phyloP scores from a whole-genome alignment of 2,113 vertebrate genomes.

The Nothoprocta perdicaria region DNA sequence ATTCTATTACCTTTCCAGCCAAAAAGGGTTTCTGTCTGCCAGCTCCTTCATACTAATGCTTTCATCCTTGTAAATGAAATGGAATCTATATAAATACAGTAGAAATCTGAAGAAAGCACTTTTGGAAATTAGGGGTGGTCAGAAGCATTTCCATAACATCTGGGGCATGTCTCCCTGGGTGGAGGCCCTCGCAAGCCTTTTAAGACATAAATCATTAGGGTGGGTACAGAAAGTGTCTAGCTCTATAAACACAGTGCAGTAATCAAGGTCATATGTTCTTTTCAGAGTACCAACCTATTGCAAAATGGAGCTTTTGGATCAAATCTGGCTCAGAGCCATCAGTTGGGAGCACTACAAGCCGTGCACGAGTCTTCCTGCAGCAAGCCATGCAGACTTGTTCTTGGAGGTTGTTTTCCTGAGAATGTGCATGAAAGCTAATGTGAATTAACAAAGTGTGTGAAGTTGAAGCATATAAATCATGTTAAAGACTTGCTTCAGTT shows the following conservation, averaged over 20 bases:
- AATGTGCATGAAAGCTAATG: neutral
- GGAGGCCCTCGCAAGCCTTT: neutral
- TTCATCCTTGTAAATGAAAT: neutral
- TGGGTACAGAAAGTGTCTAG: neutral
- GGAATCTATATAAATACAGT: neutral
- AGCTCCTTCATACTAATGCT: neutral
- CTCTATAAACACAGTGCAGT: neutral
- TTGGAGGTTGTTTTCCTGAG: neutral
- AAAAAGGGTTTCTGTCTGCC: constrained; percentile 1
- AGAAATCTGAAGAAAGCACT: neutral
- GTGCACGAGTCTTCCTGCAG: neutral
- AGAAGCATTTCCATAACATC: neutral
- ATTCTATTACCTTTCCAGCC: constrained; percentile 10
- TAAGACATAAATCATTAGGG: neutral
- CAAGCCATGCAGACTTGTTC: neutral
- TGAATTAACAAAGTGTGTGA: neutral
- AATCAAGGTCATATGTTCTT: neutral
- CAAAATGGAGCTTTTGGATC: neutral
- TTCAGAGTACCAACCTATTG: neutral
- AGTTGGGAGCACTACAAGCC: neutral
- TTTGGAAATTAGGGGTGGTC: neutral
- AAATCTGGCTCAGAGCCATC: neutral
- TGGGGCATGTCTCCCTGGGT: neutral
- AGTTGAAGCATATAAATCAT: neutral
- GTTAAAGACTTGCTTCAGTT: neutral